Conservation (phyloP, 1,140 invertebrate genomes). For the Dreissena polymorpha region DNA sequence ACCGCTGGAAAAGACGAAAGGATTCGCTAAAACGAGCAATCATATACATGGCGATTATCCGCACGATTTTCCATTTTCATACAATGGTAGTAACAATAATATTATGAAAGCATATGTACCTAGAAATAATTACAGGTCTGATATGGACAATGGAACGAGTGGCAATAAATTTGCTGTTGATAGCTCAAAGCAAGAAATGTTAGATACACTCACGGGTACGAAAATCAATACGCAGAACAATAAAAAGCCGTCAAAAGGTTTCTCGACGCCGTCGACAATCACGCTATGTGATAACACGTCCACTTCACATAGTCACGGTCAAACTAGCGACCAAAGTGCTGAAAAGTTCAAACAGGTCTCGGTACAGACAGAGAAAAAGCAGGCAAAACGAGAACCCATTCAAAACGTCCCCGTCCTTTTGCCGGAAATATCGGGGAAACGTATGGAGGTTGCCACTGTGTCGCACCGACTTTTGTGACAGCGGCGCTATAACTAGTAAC, state of each 20-base stretch:
- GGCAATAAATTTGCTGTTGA: slow-evolving; percentile 59
- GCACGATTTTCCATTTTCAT: background rate
- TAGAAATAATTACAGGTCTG: slow-evolving; percentile 30
- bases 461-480: slow-evolving; percentile 59
- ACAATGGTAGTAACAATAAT: slow-evolving; percentile 25
- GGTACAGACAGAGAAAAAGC: slow-evolving; percentile 35
- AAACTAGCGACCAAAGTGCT: background rate
- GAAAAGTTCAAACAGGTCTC: slow-evolving; percentile 18
- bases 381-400: slow-evolving; percentile 30
- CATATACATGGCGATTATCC: slow-evolving; percentile 7
- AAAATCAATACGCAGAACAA: slow-evolving; percentile 56
- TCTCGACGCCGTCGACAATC: slow-evolving; percentile 49
- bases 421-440: slow-evolving; percentile 67
- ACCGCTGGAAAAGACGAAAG: slow-evolving; percentile 64
- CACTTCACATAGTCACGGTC: slow-evolving; percentile 1
- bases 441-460: slow-evolving; percentile 59
- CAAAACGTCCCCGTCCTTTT: slow-evolving; percentile 51
- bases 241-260: slow-evolving; percentile 52
- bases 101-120: slow-evolving; percentile 16
- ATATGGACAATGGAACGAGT: slow-evolving; percentile 56
- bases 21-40: slow-evolving; percentile 14
- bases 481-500: too few relatives aligned
- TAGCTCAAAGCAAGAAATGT: slow-evolving; percentile 56
- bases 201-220: slow-evolving; percentile 60
- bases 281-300: slow-evolving; percentile 50